phyloP scores from a whole-genome alignment of 2,888 invertebrate genomes.

The Scaptomyza cyrtandrae region DNA sequence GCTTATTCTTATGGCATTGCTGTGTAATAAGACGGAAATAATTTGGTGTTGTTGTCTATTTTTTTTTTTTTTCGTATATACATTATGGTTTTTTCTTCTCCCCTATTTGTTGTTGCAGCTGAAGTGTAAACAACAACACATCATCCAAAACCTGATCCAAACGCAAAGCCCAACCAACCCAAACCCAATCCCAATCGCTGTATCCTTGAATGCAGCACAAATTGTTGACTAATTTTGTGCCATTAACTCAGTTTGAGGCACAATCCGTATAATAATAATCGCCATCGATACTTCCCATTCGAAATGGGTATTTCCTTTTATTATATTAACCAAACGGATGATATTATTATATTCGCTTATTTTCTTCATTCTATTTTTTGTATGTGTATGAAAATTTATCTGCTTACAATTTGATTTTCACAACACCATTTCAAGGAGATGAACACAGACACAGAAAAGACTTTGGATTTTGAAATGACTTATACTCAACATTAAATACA shows the following conservation, averaged over 20 bases:
- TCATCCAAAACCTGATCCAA: conserved; percentile 22
- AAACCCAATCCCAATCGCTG: conserved; percentile 1
- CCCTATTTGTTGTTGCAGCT: conserved; percentile 23
- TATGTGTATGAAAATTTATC: neutral
- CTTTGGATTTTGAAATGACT: too few species aligned
- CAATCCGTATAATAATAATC: conserved; percentile 36
- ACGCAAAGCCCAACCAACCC: conserved; percentile 31
- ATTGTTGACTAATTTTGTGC: conserved; percentile 58
- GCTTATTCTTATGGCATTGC: conserved; percentile 72
- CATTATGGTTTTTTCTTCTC: neutral
- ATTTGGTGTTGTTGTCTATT: conserved; percentile 68
- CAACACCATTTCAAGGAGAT: neutral
- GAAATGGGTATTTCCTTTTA: conserved; percentile 41
- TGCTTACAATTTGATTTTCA: neutral
- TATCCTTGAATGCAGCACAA: conserved; percentile 52
- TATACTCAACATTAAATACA: too few species aligned
- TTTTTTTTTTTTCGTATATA: too few species aligned
- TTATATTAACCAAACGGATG: conserved; percentile 25
- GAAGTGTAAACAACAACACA: conserved; percentile 65
- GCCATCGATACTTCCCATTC: conserved; percentile 34
- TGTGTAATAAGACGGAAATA: conserved; percentile 82
- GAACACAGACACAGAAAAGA: neutral
- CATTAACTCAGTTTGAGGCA: conserved; percentile 42
- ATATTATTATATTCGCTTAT: conserved; percentile 31
- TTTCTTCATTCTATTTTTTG: neutral